Evolutionary conservation across 2,888 invertebrate genomes (phyloP), one percentile per base, ranked within the genome.

Genomic region (Chrysina gloriosa): DNA sequence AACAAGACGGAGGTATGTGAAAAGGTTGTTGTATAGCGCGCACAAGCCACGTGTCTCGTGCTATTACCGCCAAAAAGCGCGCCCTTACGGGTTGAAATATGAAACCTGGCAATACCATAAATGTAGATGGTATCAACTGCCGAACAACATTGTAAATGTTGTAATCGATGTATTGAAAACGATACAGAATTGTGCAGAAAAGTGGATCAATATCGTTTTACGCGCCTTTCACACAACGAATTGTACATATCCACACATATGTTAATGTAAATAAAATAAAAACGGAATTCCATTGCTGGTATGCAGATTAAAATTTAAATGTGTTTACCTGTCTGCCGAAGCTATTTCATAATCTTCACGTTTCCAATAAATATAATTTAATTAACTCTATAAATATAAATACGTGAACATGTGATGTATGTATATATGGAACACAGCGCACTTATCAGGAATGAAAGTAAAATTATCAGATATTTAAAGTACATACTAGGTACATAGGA

Each of bases 21-120:
- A 31, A 58, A 56, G 56, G 36, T 39, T n/a, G 6, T 9, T 31
- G 23, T 16, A 23, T 11, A 27, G 11, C 14, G 58, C 19, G 7
- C 11, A 39, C 9, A 34, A 58, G 39, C 58, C 58, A 58, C 58
- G 58, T 58, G 58, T 58, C 39, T 39, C 5, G n/a, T 2, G 4
- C 25, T 58, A n/a, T 58, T 58, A 39, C 58, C 58, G 27, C 58
- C 25, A 58, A 58, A 58, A 39, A 14, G 47, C 25, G 5, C 7
- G 9, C 14, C 39, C 39, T 58, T 52, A 27, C 27, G 6, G 34
- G 36, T 56, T 7, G 11, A 16, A 16, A 42, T 1, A 42, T 7
- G 19, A 45, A 21, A 45, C 21, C 45, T 45, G n/a, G 31, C n/a
- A 42, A n/a, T 7, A 11, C 21, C 7, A 2, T 19, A 45, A 9